Base-by-base conservation (phyloP, 2,797 vertebrate genomes). In the Aeoliscus strigatus region DNA sequence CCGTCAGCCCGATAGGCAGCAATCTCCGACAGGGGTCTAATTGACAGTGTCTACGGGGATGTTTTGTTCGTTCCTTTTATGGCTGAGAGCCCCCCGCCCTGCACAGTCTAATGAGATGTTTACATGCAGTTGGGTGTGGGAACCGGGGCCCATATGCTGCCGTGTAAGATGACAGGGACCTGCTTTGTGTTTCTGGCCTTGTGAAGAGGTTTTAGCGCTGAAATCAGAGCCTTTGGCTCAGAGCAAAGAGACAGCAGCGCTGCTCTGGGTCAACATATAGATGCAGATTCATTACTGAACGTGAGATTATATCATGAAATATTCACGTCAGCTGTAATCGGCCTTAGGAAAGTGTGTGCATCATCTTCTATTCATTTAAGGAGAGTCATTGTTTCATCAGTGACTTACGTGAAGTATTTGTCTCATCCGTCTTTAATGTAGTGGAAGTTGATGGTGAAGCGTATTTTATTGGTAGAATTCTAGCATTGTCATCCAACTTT, bases 81-180 rank as follows among this genome's bases (percentile, higher is more conserved):
- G 51, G 49, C 52, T 32, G 37, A 45, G 53, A 44, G 27, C 44
- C 27, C 55, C 55, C 57, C 66, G 14, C 63, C 45, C 58, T 38
- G 38, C 37, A 23, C 6, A 9, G 42, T 59, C 26, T 79, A 76
- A 77, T 80, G 67, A 84, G 75, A 48, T 60, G 75, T 83, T 83
- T 79, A 74, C 68, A 60, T 60, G 67, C 57, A 54, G 49, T 47
- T 58, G 73, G 63, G 62, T 75, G 72, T 82, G 83, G 75, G 79
- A 81, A 77, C 69, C 14, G 26, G 56, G 62, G 38, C 45, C 60
- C 63, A 48, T 57, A 64, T 45, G 70, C 58, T 60, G 53, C 56
- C 32, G 48, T 63, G 58, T 27, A 27, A 75, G 77, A 82, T 78
- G 80, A 83, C 75, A 81, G 73, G 69, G 71, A 58, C 41, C 39